These are phyloP conservation scores for Regulus satrapa DNA, from an alignment of 2,113 vertebrate genomes.

Conservation along the genomic window DNA sequence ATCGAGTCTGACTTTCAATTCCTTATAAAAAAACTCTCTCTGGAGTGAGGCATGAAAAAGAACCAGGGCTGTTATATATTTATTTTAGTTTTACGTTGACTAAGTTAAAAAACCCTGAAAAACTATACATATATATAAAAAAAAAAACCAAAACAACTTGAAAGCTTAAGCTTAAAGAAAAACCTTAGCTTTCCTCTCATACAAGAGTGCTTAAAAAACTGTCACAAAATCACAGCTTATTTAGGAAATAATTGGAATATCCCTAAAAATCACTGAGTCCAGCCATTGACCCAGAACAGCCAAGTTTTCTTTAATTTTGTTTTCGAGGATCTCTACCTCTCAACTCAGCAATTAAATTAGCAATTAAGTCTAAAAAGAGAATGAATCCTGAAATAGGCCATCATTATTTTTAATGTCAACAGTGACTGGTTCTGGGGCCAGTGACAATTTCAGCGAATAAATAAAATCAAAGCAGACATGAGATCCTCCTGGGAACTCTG, in stretches of 20 bases:
- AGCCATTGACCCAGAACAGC: not conserved
- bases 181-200: not conserved
- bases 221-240: not conserved
- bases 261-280: not conserved
- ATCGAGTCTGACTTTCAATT: not conserved
- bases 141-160: too few species aligned
- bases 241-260: not conserved
- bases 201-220: not conserved
- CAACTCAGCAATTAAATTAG: not conserved
- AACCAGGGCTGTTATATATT: fast-evolving
- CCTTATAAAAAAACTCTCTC: not conserved
- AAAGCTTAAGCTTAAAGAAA: too few species aligned
- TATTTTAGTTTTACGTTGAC: not conserved
- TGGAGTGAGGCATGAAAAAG: not conserved
- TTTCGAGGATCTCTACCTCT: not conserved
- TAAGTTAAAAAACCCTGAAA: not conserved
- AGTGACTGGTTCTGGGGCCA: not conserved
- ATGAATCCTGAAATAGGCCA: not conserved
- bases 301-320: not conserved
- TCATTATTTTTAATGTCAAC: not conserved
- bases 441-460: not conserved
- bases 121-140: too few species aligned
- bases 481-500: not conserved
- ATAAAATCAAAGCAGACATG: not conserved
- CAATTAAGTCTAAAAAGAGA: not conserved